Conservation (phyloP, 2,113 vertebrate species). For the Harpagus bidentatus region DNA sequence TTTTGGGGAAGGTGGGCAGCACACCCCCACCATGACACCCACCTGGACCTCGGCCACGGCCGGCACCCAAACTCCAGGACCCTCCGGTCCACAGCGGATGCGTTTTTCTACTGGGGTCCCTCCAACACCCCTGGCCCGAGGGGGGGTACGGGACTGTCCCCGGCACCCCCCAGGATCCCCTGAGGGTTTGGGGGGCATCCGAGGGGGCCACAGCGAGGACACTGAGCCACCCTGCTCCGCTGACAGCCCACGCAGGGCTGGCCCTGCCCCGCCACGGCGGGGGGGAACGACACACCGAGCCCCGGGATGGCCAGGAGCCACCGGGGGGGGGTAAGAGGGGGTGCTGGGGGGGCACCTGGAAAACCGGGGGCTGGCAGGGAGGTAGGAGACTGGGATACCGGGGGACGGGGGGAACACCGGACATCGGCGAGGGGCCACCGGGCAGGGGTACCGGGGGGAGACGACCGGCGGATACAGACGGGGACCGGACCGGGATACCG, state of each 20-base stretch:
- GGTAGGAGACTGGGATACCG: accelerated
- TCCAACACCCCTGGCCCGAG: background rate
- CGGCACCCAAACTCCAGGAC: accelerated
- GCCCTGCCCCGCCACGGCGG: background rate
- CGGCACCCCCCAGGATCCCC: too few species aligned
- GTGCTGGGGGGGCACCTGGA: too few species aligned
- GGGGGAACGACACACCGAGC: background rate
- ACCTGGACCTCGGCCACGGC: accelerated
- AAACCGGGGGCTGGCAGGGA: background rate
- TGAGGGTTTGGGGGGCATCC: too few species aligned
- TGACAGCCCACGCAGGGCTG: too few species aligned
- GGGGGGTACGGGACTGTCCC: too few species aligned
- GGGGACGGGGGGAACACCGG: too few species aligned
- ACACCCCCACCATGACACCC: background rate
- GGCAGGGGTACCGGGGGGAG: background rate
- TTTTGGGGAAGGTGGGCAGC: background rate
- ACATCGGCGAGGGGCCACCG: background rate
- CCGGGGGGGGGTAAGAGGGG: background rate
- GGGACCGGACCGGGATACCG: background rate
- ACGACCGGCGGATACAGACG: background rate
- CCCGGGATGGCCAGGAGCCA: background rate
- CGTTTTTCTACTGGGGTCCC: background rate
- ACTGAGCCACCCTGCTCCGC: background rate
- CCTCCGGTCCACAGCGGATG: accelerated
- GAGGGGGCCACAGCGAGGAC: background rate